Conservation (phyloP, 2,797 vertebrate species). For the Catamblyrhynchus diadema region DNA sequence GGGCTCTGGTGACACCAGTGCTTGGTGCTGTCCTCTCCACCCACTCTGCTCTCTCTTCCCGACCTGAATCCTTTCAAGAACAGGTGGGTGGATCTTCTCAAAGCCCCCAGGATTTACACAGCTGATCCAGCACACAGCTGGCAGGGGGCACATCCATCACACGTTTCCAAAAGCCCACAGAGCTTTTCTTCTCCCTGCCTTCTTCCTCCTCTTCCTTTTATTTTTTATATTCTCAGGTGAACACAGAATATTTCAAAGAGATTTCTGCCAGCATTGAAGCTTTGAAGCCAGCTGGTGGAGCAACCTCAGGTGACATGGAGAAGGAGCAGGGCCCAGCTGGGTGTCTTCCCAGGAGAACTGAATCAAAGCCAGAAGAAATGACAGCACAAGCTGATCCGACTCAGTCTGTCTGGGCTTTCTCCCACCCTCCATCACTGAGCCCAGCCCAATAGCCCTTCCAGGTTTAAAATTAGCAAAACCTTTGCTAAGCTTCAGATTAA, state of each 20-base stretch:
- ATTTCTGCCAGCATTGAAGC: not conserved
- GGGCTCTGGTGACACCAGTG: not conserved
- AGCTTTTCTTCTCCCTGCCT: not conserved
- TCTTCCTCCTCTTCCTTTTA: not conserved
- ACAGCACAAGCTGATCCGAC: not conserved
- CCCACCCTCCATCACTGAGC: not conserved
- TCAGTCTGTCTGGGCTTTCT: not conserved
- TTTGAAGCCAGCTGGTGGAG: slow-evolving; percentile 42
- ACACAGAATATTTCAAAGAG: not conserved
- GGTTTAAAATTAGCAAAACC: slow-evolving; percentile 34
- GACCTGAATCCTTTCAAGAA: not conserved
- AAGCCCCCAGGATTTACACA: not conserved
- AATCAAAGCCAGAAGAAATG: slow-evolving; percentile 37
- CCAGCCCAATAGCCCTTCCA: not conserved
- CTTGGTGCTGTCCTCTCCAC: not conserved
- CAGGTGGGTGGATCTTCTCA: not conserved
- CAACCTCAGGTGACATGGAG: not conserved
- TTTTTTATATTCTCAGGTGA: not conserved
- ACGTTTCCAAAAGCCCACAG: not conserved
- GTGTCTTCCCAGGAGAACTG: not conserved
- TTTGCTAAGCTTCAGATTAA: slow-evolving; percentile 29
- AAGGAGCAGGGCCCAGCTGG: not conserved
- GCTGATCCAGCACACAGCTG: not conserved
- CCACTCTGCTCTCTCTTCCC: not conserved
- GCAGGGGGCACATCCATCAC: not conserved